A percentile compares a stretch with the other conserved stretches of the same genome.
Conservation (phyloP, 1,140 invertebrate genomes). For the Temnothorax longispinosus region DNA sequence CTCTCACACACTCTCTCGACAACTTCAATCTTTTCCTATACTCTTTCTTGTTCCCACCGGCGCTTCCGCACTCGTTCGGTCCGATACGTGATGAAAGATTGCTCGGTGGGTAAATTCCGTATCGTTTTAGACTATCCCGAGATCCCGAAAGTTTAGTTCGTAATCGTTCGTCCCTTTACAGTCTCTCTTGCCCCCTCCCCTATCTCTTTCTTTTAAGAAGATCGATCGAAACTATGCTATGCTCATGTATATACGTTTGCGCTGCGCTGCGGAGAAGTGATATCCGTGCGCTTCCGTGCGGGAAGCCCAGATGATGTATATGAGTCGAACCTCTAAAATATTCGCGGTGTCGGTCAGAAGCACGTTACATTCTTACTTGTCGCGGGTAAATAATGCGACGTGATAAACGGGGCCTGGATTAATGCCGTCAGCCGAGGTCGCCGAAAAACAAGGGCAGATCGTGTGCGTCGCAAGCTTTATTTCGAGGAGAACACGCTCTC, state of each 20-base stretch:
- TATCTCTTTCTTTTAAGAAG: not conserved
- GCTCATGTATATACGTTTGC: not conserved
- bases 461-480: constrained; percentile 36
- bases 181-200: no score
- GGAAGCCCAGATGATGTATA: constrained; percentile 17
- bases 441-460: constrained; percentile 30
- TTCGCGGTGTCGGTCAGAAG: constrained; percentile 36
- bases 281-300: constrained; percentile 12
- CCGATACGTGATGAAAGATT: constrained; percentile 65
- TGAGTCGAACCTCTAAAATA: constrained; percentile 48
- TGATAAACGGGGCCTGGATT: constrained; percentile 41
- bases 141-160: constrained; percentile 36
- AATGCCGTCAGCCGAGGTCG: not conserved
- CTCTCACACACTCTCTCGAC: not conserved
- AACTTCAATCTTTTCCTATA: constrained; percentile 66
- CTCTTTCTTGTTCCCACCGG: constrained; percentile 19
- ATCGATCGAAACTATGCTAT: not conserved
- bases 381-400: constrained; percentile 47
- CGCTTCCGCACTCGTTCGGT: constrained; percentile 30
- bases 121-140: constrained; percentile 28
- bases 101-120: constrained; percentile 35
- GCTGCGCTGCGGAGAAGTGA: not conserved
- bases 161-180: not conserved
- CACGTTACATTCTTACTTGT: constrained; percentile 47
- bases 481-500: not conserved